A percentile compares a stretch with the other conserved stretches of the same genome.
phyloP scores from a whole-genome alignment of 1,140 invertebrate genomes.

The Parasteatoda tepidariorum region DNA sequence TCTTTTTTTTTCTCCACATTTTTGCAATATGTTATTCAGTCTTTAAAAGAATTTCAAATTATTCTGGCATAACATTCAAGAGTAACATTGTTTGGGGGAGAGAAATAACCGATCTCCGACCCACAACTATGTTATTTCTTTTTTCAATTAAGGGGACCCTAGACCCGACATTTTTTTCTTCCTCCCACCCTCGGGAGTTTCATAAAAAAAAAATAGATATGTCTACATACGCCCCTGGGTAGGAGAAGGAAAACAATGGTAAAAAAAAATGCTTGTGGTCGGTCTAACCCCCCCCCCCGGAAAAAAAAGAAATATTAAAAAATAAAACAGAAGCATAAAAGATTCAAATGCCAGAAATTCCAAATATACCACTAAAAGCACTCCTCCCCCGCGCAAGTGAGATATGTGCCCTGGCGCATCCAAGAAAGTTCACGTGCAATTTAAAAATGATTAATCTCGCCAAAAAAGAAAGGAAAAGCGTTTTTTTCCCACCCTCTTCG shows the following conservation, averaged over 20 bases:
- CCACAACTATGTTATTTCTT: constrained; percentile 10
- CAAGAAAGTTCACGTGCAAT: constrained; percentile 40
- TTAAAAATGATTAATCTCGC: constrained; percentile 59
- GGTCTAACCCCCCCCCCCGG: not conserved
- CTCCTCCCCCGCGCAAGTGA: not conserved
- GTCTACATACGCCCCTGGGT: constrained; percentile 34
- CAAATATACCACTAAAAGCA: constrained; percentile 36
- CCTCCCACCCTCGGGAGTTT: not conserved
- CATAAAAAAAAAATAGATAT: constrained; percentile 31
- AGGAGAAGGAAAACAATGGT: not conserved
- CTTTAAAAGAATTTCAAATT: no score
- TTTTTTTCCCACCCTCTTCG: not conserved
- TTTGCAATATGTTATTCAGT: no score
- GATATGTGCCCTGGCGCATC: constrained; percentile 17
- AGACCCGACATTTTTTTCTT: not conserved
- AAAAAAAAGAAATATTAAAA: not conserved
- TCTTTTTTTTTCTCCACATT: no score
- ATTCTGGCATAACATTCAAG: constrained; percentile 8
- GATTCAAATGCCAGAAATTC: constrained; percentile 45
- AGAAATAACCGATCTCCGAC: constrained; percentile 3
- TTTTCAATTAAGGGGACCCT: constrained; percentile 28
- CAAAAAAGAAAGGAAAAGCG: constrained; percentile 14
- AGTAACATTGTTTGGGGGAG: not conserved
- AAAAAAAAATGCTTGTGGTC: not conserved
- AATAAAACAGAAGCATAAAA: not conserved